Percentiles rank a stretch among this genome's conserved stretches.
Conservation (phyloP, 2,888 invertebrate species). For the Sussaba pulchella region DNA sequence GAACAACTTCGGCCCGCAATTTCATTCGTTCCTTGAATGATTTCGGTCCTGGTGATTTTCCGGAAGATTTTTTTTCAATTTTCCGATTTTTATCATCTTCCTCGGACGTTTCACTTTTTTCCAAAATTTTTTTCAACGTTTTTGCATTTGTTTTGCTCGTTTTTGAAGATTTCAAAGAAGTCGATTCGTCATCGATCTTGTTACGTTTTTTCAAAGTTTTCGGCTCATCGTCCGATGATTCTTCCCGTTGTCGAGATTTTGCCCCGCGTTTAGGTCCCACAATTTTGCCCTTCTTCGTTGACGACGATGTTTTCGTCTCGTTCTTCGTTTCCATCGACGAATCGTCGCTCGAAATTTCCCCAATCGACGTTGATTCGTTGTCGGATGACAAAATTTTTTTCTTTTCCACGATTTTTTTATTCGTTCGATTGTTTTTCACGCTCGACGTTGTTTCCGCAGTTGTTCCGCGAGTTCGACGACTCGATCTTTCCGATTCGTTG, state of each 20-base stretch:
- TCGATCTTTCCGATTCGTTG: background rate
- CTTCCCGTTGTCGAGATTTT: background rate
- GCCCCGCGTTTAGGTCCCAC: background rate
- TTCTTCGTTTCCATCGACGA: background rate
- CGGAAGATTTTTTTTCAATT: background rate
- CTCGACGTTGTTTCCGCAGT: background rate
- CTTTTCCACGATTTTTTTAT: background rate
- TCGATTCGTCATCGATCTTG: background rate
- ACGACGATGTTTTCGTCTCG: background rate
- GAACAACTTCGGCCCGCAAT: too few species aligned
- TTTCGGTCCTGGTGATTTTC: background rate
- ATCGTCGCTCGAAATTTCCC: slow-evolving; percentile 31
- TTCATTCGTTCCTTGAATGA: background rate
- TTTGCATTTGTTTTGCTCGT: background rate
- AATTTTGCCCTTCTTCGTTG: slow-evolving; percentile 6
- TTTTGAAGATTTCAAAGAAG: background rate
- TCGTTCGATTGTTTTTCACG: background rate
- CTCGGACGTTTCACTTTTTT: background rate
- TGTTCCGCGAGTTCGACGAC: background rate
- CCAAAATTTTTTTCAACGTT: background rate
- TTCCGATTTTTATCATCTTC: background rate
- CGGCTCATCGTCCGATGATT: slow-evolving; percentile 2
- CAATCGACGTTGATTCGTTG: background rate
- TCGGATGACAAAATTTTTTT: background rate
- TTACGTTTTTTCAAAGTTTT: background rate